Evolutionary conservation across 2,888 invertebrate genomes (phyloP).

Genomic region (Ganaspis brasiliensis): DNA sequence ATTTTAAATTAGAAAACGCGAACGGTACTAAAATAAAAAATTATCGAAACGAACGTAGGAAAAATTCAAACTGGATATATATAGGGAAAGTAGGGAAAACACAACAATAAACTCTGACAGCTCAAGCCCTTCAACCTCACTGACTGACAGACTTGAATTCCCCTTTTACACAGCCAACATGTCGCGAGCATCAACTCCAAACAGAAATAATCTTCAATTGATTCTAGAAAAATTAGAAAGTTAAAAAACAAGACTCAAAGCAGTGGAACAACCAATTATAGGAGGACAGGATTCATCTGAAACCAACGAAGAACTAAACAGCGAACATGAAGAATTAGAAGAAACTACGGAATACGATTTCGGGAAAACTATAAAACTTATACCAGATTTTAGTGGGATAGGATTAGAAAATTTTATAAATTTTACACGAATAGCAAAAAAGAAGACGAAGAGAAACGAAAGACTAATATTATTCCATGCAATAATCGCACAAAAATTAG

Average conservation of each 20-base stretch:
- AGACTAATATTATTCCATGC: too few relatives aligned
- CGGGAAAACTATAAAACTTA: not conserved
- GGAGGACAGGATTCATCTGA: not conserved
- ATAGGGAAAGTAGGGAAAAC: not conserved
- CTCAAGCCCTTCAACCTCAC: not conserved
- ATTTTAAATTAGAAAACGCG: conserved; percentile 1
- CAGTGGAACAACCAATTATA: not conserved
- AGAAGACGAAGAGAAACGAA: too few relatives aligned
- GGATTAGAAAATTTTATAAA: not conserved
- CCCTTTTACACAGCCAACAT: not conserved
- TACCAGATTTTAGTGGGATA: not conserved
- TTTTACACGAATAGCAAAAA: too few relatives aligned
- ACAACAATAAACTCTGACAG: not conserved
- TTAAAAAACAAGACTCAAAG: not conserved
- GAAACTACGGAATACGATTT: not conserved
- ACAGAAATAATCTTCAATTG: not conserved
- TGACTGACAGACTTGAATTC: not conserved
- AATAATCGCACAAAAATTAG: not conserved
- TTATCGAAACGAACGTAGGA: not conserved
- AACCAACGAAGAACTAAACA: not conserved
- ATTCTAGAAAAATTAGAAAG: not conserved
- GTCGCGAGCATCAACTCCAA: not conserved
- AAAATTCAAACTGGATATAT: not conserved
- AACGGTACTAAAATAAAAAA: not conserved
- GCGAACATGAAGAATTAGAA: not conserved